Percentiles rank a stretch among this genome's conserved stretches.
Conservation (phyloP, 2,113 vertebrate genomes). For the Microcebus lehilahytsara region DNA sequence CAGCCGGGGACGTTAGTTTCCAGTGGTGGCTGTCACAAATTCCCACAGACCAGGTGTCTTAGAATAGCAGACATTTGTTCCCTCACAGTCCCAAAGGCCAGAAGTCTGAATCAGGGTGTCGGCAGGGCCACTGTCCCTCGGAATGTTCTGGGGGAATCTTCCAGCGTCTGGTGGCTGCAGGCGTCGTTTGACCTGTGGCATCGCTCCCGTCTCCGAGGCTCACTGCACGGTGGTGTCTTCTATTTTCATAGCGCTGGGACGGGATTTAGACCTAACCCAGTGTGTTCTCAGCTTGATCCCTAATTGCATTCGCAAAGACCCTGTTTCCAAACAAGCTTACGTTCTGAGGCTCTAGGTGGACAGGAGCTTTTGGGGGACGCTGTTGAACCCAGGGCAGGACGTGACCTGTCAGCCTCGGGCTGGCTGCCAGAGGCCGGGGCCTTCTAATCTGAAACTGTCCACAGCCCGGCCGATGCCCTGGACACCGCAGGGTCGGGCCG, state of each 20-base stretch:
- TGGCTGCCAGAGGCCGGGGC: rapidly evolving
- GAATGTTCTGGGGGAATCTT: neutral
- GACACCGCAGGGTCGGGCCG: neutral
- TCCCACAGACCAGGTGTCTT: too few species aligned
- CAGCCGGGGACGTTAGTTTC: neutral
- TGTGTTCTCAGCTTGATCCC: neutral
- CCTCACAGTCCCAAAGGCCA: neutral
- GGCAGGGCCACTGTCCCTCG: rapidly evolving
- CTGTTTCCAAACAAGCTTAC: neutral
- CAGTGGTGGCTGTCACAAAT: neutral
- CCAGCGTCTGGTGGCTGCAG: neutral
- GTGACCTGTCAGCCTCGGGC: neutral
- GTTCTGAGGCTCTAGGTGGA: neutral
- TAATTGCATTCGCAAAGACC: neutral
- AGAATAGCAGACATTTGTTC: neutral
- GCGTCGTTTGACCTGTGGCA: neutral
- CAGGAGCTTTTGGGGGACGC: too few species aligned
- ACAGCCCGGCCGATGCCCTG: rapidly evolving
- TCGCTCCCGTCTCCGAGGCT: rapidly evolving
- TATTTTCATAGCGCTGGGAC: neutral
- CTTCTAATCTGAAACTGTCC: neutral
- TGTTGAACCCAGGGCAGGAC: rapidly evolving
- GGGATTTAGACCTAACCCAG: neutral
- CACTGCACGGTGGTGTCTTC: neutral
- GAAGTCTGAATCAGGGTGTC: neutral